These are phyloP conservation scores for Oedothorax gibbosus DNA, from an alignment of 1,140 invertebrate genomes.

Conservation along the genomic window DNA sequence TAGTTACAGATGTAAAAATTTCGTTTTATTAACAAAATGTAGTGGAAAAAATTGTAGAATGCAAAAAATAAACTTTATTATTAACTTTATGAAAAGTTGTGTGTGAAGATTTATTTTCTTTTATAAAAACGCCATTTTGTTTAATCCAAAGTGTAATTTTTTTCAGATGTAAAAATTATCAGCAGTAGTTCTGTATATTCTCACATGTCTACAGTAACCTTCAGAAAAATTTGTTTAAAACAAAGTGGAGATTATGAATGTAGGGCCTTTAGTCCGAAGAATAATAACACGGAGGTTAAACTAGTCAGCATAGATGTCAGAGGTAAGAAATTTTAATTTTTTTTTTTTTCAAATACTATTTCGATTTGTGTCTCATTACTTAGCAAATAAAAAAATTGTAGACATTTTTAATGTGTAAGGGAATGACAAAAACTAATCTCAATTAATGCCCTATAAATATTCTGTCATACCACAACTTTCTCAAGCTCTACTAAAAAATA, in stretches of 20 bases:
- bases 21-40: neutral
- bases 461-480: too few species aligned
- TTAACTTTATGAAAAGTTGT: neutral
- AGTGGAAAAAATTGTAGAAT: neutral
- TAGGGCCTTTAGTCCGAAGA: neutral
- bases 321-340: constrained; percentile 6
- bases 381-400: too few species aligned
- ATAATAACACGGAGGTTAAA: constrained; percentile 17
- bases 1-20: neutral
- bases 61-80: neutral
- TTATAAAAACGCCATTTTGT: too few species aligned
- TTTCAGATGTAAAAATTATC: constrained; percentile 42
- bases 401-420: too few species aligned
- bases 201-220: neutral
- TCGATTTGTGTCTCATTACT: too few species aligned
- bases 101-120: neutral
- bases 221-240: constrained; percentile 18
- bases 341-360: too few species aligned
- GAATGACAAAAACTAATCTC: too few species aligned
- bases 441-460: too few species aligned
- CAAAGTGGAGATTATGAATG: constrained; percentile 50
- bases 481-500: too few species aligned
- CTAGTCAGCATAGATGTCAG: constrained; percentile 42
- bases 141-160: neutral
- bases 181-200: constrained; percentile 4